These are phyloP conservation scores for Xylocampa areola DNA, from an alignment of 2,888 invertebrate genomes.

Conservation along the genomic window DNA sequence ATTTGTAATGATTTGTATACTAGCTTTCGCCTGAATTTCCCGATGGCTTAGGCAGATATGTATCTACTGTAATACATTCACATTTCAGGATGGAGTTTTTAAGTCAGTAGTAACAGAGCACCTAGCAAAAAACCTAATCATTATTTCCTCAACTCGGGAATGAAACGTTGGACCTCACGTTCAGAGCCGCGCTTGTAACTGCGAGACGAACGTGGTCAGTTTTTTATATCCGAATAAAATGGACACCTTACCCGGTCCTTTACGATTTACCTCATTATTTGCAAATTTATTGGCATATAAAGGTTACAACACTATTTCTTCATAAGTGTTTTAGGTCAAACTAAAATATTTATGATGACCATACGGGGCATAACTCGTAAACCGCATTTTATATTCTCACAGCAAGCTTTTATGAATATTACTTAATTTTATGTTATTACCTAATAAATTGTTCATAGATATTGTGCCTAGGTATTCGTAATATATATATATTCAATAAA, in stretches of 20 bases:
- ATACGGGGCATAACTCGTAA: slow-evolving; percentile 46
- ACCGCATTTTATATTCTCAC: slow-evolving; percentile 55
- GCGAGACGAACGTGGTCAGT: too few relatives aligned
- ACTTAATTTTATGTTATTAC: slow-evolving; percentile 41
- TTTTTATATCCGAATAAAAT: neutral
- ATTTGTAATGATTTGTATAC: too few relatives aligned
- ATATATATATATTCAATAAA: too few relatives aligned
- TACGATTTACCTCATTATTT: neutral
- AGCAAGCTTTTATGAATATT: slow-evolving; percentile 52
- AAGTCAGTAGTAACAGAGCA: too few relatives aligned
- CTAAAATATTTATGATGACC: slow-evolving; percentile 30
- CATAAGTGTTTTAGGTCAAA: slow-evolving; percentile 21
- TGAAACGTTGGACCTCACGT: too few relatives aligned
- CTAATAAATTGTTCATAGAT: slow-evolving; percentile 16
- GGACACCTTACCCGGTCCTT: neutral
- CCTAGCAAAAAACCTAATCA: too few relatives aligned
- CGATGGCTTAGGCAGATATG: too few relatives aligned
- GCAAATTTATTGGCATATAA: neutral
- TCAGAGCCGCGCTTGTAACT: too few relatives aligned
- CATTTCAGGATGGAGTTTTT: too few relatives aligned
- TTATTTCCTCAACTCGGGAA: too few relatives aligned
- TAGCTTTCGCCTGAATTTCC: too few relatives aligned
- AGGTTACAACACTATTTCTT: slow-evolving; percentile 13
- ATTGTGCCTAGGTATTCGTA: slow-evolving; percentile 5
- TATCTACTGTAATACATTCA: too few relatives aligned